Conservation (phyloP, 2,797 vertebrate genomes). For the Caiman crocodilus region DNA sequence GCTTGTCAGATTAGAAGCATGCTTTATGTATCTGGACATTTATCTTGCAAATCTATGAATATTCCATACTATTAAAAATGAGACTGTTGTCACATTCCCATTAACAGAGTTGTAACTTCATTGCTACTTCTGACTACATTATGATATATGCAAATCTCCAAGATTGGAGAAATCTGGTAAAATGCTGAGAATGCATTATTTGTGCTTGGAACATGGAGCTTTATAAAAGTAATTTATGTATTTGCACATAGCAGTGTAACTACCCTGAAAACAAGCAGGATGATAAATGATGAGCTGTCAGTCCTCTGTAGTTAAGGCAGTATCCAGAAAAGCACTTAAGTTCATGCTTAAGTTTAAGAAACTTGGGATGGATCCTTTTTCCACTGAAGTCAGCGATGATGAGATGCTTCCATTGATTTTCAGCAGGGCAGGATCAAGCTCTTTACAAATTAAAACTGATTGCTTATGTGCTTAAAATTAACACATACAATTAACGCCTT, state of each 20-base stretch:
- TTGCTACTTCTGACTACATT: constrained; percentile 24
- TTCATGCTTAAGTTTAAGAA: constrained; percentile 41
- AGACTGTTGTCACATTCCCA: constrained; percentile 38
- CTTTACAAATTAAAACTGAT: background rate
- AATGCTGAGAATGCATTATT: constrained; percentile 67
- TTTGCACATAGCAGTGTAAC: constrained; percentile 68
- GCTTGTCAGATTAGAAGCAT: constrained; percentile 40
- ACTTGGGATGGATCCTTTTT: background rate
- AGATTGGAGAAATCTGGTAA: constrained; percentile 12
- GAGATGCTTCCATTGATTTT: background rate
- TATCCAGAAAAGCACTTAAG: constrained; percentile 55
- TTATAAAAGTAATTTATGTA: constrained; percentile 65
- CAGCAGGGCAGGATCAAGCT: background rate
- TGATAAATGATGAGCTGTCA: constrained; percentile 62
- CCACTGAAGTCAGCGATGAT: background rate
- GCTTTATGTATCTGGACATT: constrained; percentile 35
- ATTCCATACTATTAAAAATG: background rate
- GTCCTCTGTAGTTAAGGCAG: constrained; percentile 49
- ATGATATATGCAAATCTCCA: constrained; percentile 51
- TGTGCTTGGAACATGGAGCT: background rate
- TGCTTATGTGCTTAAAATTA: background rate
- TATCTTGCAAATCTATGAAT: constrained; percentile 25
- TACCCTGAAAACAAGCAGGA: constrained; percentile 29
- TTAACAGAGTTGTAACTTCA: constrained; percentile 53
- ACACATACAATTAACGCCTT: background rate